Evolutionary conservation across 1,140 invertebrate genomes (phyloP).

Genomic region (Polypedilum vanderplanki): DNA sequence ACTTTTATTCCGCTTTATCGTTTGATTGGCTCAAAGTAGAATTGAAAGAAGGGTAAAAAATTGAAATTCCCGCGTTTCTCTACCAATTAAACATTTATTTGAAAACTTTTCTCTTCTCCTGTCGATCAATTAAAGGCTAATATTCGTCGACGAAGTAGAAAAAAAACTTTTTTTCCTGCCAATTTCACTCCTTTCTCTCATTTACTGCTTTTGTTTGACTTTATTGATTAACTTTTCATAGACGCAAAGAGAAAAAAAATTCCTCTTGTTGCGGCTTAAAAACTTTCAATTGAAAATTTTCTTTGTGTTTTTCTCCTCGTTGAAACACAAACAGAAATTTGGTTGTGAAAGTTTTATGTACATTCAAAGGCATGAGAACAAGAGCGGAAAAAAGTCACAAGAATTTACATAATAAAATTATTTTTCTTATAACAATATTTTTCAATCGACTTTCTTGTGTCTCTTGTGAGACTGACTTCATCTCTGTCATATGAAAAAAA

Average conservation of each 20-base stretch:
- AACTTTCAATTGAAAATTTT: neutral
- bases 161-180: constrained; percentile 23
- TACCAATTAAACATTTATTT: constrained; percentile 26
- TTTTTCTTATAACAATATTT: neutral
- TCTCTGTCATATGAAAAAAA: neutral
- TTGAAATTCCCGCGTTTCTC: neutral
- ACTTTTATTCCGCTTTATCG: neutral
- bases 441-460: neutral
- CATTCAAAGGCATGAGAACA: neutral
- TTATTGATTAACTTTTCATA: constrained; percentile 22
- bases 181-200: constrained; percentile 20
- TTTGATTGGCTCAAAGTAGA: constrained; percentile 7
- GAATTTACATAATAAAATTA: too few species aligned
- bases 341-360: neutral
- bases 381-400: too few species aligned
- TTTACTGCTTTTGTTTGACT: neutral
- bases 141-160: neutral
- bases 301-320: neutral
- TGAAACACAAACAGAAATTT: neutral
- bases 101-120: constrained; percentile 2
- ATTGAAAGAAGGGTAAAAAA: too few species aligned
- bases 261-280: constrained; percentile 4
- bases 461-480: neutral
- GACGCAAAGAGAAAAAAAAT: neutral
- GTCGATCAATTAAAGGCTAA: constrained; percentile 16